Evolutionary conservation across 2,797 vertebrate genomes (phyloP).

Genomic region (Neosilurus hyrtlii): DNA sequence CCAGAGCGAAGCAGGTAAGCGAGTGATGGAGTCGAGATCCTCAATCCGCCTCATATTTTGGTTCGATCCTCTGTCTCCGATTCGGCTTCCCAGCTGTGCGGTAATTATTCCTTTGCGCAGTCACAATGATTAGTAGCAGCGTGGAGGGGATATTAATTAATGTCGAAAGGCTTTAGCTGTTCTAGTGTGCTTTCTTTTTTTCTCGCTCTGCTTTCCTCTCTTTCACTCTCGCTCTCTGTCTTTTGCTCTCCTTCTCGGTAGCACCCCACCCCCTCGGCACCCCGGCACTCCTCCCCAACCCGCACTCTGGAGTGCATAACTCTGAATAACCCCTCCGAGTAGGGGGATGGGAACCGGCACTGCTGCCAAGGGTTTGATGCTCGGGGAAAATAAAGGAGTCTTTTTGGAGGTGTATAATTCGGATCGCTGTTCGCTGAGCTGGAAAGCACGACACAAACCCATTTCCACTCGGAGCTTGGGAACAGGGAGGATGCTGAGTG

Average conservation of each 20-base stretch:
- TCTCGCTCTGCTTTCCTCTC: not conserved
- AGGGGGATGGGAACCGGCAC: conserved; percentile 45
- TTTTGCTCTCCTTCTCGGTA: conserved; percentile 14
- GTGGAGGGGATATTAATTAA: conserved; percentile 57
- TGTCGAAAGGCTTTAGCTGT: conserved; percentile 50
- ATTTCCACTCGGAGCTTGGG: conserved; percentile 51
- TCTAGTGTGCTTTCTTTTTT: conserved; percentile 17
- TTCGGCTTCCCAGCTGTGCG: conserved; percentile 39
- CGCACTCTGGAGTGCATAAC: conserved; percentile 50
- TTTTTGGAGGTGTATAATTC: conserved; percentile 55
- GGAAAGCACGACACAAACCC: conserved; percentile 54
- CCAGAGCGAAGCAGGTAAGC: conserved; percentile 87
- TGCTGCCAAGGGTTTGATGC: conserved; percentile 51
- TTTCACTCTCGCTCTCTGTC: conserved; percentile 7
- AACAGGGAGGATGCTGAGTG: conserved; percentile 32
- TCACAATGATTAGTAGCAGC: conserved; percentile 56
- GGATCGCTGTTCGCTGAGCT: conserved; percentile 55
- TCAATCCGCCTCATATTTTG: conserved; percentile 4
- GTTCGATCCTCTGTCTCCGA: not conserved
- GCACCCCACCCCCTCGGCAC: not conserved
- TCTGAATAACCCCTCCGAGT: conserved; percentile 39
- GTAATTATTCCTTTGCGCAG: conserved; percentile 49
- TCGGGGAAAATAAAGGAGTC: conserved; percentile 49
- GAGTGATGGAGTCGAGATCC: not conserved
- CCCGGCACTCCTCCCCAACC: not conserved